phyloP scores from a whole-genome alignment of 2,113 vertebrate species.

The Phycodurus eques region DNA sequence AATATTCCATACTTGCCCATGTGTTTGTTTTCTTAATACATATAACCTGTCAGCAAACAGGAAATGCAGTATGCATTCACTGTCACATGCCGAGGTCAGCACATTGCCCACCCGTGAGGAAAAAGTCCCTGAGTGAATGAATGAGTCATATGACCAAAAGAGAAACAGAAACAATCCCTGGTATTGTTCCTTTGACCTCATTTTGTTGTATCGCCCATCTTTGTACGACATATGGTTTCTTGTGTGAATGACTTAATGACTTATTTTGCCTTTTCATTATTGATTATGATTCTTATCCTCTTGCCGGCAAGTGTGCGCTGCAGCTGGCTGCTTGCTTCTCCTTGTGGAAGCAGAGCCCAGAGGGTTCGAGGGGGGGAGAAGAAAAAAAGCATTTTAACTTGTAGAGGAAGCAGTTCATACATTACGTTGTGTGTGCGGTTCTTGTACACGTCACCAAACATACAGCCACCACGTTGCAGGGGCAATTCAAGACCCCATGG shows the following conservation, averaged over 20 bases:
- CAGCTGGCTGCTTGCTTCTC: no score
- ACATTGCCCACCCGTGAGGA: constrained; percentile 48
- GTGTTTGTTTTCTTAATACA: background rate
- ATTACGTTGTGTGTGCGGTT: no score
- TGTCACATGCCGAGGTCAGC: constrained; percentile 59
- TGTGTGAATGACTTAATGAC: background rate
- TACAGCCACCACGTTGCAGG: no score
- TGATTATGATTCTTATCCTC: no score
- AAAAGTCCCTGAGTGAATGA: constrained; percentile 58
- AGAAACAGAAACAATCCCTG: background rate
- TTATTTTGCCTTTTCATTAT: no score
- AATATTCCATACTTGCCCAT: background rate
- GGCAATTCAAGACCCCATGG: no score
- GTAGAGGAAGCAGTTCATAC: no score
- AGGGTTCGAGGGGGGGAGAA: no score
- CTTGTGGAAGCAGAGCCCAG: no score
- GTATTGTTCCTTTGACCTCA: constrained; percentile 25
- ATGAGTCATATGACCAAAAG: constrained; percentile 38
- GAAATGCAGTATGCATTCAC: constrained; percentile 45
- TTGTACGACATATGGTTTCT: background rate
- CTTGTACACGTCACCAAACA: no score
- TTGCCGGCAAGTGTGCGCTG: no score
- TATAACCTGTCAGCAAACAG: constrained; percentile 41
- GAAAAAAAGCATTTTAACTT: no score
- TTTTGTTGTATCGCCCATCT: background rate